Evolutionary conservation across 2,797 vertebrate species (phyloP), one percentile per base, ranked within the genome.

Genomic region (Sebastes diaconus): DNA sequence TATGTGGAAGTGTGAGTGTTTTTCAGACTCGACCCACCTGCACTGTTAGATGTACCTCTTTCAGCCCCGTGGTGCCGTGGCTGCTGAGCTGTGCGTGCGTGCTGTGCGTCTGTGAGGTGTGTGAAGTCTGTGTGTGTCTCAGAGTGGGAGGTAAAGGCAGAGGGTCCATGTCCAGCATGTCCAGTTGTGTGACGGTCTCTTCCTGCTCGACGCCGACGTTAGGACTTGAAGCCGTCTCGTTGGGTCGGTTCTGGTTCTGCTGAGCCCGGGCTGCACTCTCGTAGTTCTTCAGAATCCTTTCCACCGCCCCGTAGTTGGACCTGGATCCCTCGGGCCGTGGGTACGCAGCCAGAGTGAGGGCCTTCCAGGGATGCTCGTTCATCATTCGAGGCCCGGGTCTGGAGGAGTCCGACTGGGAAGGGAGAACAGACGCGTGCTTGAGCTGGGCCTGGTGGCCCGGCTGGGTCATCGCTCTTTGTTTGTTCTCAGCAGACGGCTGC

Each of bases 231-330:
- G 27, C 24, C 42, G 24, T 77, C 61, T 88, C 73, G 6, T 63
- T 83, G 66, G 70, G 73, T 57, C 79, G 81, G 60, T 54, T 77
- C 46, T 95, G 95, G 72, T 92, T 93, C 83, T 93, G 93, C 0
- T 88, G 64, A 66, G 95, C 92, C 88, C 93, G 90, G 46, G 77
- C 95, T 46, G 97, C 93, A 46, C 92, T 95, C 92, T 99, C 97
- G 32, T 97, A 99, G 87, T 95, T 97, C 95, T 97, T 98, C 88
- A 99, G 88, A 88, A 99, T 97, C 89, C 96, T 97, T 92, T 99
- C 97, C 80, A 99, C 95, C 57, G 98, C 98, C 14, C 98, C 97
- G 4, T 99, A 99, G 94, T 99, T 99, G 1, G 98, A 99, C 81
- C 96, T 96, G 65, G 99, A 97, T 68, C 98, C 97, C 77, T 97